Conservation (phyloP, 2,113 vertebrate species). For the Lasiurus borealis region DNA sequence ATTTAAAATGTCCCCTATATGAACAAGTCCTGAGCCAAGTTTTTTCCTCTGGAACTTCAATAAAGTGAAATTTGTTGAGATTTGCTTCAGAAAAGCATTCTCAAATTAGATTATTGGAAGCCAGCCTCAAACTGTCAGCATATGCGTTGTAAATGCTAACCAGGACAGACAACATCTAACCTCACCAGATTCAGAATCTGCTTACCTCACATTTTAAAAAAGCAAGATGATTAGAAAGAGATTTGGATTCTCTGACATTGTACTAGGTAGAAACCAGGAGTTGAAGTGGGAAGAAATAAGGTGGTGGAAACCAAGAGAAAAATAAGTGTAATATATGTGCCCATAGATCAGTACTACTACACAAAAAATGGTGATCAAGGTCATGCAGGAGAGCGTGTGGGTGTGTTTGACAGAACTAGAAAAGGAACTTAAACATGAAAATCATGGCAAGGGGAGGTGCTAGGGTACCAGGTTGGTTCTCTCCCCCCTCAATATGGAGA, state of each 20-base stretch:
- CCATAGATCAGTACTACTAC: not conserved
- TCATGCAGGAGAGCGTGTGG: not conserved
- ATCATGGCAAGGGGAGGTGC: not conserved
- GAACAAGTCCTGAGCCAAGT: not conserved
- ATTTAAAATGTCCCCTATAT: not conserved
- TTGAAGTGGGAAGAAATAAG: constrained; percentile 57
- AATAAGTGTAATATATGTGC: constrained; percentile 57
- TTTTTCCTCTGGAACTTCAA: constrained; percentile 18
- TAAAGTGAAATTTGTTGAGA: constrained; percentile 73
- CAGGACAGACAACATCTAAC: constrained; percentile 56
- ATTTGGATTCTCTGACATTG: constrained; percentile 63
- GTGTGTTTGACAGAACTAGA: not conserved
- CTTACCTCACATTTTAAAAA: constrained; percentile 4
- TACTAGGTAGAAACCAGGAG: constrained; percentile 66
- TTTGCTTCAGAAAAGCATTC: constrained; percentile 72
- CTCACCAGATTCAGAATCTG: constrained; percentile 54
- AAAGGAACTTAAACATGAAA: constrained; percentile 60
- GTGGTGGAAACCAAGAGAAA: constrained; percentile 48
- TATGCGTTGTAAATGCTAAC: constrained; percentile 67
- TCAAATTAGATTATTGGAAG: constrained; percentile 73
- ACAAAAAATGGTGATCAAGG: constrained; percentile 16
- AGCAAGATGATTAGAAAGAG: constrained; percentile 23
- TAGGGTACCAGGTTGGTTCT: not conserved
- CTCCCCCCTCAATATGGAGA: not conserved
- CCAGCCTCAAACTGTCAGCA: constrained; percentile 67